Evolutionary conservation across 2,113 vertebrate genomes (phyloP).

Genomic region (Aegotheles bennettii): DNA sequence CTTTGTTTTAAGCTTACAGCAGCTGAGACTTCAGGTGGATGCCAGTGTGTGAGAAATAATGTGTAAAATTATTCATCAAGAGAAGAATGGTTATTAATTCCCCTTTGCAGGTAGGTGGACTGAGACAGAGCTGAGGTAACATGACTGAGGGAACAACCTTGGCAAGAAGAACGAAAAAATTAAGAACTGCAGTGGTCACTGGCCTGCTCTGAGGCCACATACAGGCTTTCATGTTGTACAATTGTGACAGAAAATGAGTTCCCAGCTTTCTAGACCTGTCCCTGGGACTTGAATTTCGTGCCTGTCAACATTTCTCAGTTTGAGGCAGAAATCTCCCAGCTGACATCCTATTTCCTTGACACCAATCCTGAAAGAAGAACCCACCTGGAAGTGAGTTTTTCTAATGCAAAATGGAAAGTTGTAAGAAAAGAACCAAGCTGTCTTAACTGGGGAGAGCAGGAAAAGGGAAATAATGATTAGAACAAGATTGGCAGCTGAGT

Average conservation of each 20-base stretch:
- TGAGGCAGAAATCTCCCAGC: conserved; percentile 40
- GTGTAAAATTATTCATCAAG: not conserved
- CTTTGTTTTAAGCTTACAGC: not conserved
- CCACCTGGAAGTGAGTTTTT: conserved; percentile 2
- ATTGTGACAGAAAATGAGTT: not conserved
- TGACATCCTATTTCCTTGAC: conserved; percentile 32
- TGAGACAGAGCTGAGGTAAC: not conserved
- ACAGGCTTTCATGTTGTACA: not conserved
- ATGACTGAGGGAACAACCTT: not conserved
- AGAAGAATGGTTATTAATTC: not conserved
- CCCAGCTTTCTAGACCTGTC: not conserved
- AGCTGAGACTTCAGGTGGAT: not conserved
- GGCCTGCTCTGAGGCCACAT: not conserved
- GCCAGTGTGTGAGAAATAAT: not conserved
- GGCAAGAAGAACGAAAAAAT: not conserved
- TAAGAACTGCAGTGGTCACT: not conserved
- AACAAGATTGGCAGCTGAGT: not conserved
- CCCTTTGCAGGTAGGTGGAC: not conserved
- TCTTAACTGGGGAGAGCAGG: not conserved
- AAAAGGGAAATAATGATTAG: not conserved
- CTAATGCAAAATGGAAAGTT: conserved; percentile 24
- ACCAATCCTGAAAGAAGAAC: conserved; percentile 37
- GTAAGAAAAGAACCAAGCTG: not conserved
- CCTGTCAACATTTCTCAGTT: conserved; percentile 13
- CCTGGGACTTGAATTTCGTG: not conserved